Conservation (phyloP, 2,888 invertebrate species). For the Alcis repandata region DNA sequence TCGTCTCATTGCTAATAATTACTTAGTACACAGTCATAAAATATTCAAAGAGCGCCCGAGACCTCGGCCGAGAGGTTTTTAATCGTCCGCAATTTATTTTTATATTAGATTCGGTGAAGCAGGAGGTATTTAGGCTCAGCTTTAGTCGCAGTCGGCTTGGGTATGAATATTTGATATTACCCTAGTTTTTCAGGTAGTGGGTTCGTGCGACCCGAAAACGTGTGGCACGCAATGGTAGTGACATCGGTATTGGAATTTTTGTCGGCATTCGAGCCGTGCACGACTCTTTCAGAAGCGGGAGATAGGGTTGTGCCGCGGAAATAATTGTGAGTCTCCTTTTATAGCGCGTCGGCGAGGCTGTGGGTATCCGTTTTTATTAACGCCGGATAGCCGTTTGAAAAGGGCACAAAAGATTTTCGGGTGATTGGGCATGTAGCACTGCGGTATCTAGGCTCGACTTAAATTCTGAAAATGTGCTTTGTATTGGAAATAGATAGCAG, state of each 20-base stretch:
- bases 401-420: slow-evolving; percentile 62
- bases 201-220: slow-evolving; percentile 78
- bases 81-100: slow-evolving; percentile 35
- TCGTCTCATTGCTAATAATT: slow-evolving; percentile 48
- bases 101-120: slow-evolving; percentile 47
- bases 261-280: slow-evolving; percentile 61
- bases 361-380: slow-evolving; percentile 66
- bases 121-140: slow-evolving; percentile 31
- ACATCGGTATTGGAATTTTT: slow-evolving; percentile 71
- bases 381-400: slow-evolving; percentile 56
- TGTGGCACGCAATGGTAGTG: slow-evolving; percentile 70
- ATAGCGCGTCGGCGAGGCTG: slow-evolving; percentile 55
- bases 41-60: slow-evolving; percentile 25
- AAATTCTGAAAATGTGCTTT: slow-evolving; percentile 34
- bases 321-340: slow-evolving; percentile 67
- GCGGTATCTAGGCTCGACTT: slow-evolving; percentile 41
- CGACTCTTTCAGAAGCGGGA: slow-evolving; percentile 59
- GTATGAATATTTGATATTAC: slow-evolving; percentile 70
- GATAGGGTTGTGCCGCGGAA: slow-evolving; percentile 61
- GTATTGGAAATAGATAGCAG: slow-evolving; percentile 18
- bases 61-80: slow-evolving; percentile 29
- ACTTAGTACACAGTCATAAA: slow-evolving; percentile 31
- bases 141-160: slow-evolving; percentile 36
- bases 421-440: slow-evolving; percentile 50
- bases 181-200: slow-evolving; percentile 61